Evolutionary conservation across 2,797 vertebrate genomes (phyloP), one percentile per base, ranked within the genome.

Genomic region (Aeoliscus strigatus): DNA sequence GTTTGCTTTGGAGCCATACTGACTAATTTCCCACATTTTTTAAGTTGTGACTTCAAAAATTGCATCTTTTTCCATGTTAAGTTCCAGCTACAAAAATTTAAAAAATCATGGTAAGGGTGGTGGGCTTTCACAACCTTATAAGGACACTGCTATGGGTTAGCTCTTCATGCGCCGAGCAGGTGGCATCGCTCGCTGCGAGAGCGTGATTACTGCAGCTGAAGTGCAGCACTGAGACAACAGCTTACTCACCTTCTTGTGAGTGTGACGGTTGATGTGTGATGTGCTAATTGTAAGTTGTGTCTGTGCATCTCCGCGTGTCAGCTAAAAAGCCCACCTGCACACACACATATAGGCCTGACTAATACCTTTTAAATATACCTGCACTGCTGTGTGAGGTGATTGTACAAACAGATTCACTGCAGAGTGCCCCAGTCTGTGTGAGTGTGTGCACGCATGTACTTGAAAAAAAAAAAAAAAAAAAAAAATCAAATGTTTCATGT

Each of bases 321-420:
- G 51, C 52, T 46, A 13, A 59, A 66, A 70, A n/a, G 54, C 66
- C 64, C 75, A 79, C 66, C 72, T 77, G 70, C 27, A 55, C 27
- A 48, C 40, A 38, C 12, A 27, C 7, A 51, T 41, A 13, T 14
- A 16, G 2, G 41, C 37, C 40, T 70, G 74, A 73, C 58, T 60
- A 69, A 80, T 31, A 51, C 31, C 1, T 41, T 56, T 43, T 39
- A 32, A n/a, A n/a, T 51, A 50, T 16, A 59, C 23, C 29, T 3
- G 14, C 13, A 9, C 10, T 14, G 15, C 2, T 10, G 16, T 40
- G 44, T 52, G 54, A 50, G 34, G 11, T 64, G 38, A n/a, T 39
- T 26, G 32, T 37, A 41, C 39, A 14, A 34, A 41, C 34, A 51
- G 36, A 25, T 23, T 65, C 27, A 28, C 36, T 5, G 18, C 2